A percentile compares a stretch with the other conserved stretches of the same genome.
phyloP scores from a whole-genome alignment of 2,113 vertebrate species.

The Sphaerodactylus townsendi region DNA sequence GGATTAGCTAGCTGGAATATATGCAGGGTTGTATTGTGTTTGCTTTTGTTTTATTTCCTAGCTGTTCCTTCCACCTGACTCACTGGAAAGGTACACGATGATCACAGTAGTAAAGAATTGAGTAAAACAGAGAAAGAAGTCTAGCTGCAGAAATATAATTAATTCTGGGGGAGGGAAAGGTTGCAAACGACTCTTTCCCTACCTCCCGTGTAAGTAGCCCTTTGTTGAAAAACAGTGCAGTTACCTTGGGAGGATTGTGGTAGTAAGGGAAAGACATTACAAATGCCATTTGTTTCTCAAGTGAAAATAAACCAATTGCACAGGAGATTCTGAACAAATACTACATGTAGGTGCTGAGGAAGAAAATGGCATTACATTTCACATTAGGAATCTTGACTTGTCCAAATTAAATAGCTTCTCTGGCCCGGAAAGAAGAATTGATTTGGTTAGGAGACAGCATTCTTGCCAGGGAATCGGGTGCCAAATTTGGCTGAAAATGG shows the following conservation, averaged over 20 bases:
- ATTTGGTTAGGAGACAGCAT: background rate
- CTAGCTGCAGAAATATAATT: background rate
- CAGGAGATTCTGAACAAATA: constrained; percentile 10
- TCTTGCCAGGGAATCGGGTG: background rate
- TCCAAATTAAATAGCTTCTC: constrained; percentile 42
- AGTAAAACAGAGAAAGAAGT: background rate
- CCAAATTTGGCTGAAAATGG: background rate
- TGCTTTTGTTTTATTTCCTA: background rate
- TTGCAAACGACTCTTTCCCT: background rate
- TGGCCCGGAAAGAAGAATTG: constrained; percentile 24
- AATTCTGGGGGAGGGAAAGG: no score
- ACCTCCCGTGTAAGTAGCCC: background rate
- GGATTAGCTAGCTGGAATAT: background rate
- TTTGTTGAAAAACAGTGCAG: constrained; percentile 25
- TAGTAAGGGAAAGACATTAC: constrained; percentile 50
- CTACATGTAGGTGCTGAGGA: constrained; percentile 17
- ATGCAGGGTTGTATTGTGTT: background rate
- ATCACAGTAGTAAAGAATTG: background rate
- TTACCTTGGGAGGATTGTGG: constrained; percentile 43
- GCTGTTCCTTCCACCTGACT: background rate
- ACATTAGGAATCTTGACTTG: constrained; percentile 35
- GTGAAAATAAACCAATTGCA: constrained; percentile 18
- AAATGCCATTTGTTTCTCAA: constrained; percentile 37
- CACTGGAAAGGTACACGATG: background rate
- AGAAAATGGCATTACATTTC: constrained; percentile 14